phyloP scores from a whole-genome alignment of 64 coral and sea anemone species.

The Montipora efflorescens region DNA sequence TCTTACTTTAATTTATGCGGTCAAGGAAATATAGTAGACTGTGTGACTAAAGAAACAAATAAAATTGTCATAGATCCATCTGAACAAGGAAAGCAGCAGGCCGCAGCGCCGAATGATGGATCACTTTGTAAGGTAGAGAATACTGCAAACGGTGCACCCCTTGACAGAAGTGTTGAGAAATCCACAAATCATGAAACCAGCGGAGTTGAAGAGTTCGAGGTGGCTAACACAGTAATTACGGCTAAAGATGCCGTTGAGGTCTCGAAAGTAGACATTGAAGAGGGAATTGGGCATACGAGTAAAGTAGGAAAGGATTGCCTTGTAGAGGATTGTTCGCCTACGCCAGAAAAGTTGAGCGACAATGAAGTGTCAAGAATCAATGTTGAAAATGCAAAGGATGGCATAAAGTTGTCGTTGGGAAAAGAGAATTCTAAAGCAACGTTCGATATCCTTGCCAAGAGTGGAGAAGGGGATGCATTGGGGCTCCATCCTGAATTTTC shows the following conservation, averaged over 20 bases:
- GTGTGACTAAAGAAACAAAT: neutral
- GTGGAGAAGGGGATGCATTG: neutral
- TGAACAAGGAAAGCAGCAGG: neutral
- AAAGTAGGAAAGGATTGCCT: neutral
- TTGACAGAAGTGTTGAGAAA: neutral
- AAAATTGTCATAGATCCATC: neutral
- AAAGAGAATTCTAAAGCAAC: neutral
- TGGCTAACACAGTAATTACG: neutral
- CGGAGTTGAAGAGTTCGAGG: neutral
- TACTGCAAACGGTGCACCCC: neutral
- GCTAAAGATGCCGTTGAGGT: neutral
- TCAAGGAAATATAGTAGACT: neutral
- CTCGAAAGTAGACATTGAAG: neutral
- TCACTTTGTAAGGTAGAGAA: neutral
- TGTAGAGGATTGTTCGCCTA: neutral
- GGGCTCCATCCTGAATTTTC: neutral
- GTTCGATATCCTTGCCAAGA: neutral
- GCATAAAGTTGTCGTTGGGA: neutral
- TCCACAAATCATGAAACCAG: neutral
- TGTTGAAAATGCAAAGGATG: neutral
- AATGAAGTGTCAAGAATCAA: neutral
- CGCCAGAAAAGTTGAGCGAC: neutral
- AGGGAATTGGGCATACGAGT: neutral
- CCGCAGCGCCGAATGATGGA: neutral
- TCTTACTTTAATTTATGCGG: neutral